These are phyloP conservation scores for Platysternon megacephalum DNA, from an alignment of 2,113 vertebrate genomes.

Conservation along the genomic window DNA sequence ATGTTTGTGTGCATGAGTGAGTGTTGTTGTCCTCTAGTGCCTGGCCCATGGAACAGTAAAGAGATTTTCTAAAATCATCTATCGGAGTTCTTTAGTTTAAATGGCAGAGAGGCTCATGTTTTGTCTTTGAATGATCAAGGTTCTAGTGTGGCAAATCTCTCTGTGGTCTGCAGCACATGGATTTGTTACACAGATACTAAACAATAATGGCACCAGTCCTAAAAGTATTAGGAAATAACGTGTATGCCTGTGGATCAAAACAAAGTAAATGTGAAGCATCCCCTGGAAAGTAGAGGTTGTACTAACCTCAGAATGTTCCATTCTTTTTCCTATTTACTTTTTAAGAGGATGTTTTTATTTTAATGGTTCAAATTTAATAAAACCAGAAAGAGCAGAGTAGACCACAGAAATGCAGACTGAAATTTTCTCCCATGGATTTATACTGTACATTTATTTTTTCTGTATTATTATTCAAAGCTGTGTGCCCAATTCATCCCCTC, in stretches of 20 bases:
- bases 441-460: not conserved
- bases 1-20: not conserved
- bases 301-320: conserved; percentile 8
- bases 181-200: not conserved
- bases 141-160: not conserved
- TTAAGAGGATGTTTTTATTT: conserved; percentile 53
- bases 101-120: not conserved
- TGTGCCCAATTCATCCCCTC: not conserved
- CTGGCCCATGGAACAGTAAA: not conserved
- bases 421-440: not conserved
- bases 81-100: not conserved
- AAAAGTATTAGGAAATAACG: not conserved
- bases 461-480: not conserved
- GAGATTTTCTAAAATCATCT: not conserved
- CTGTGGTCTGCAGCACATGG: not conserved
- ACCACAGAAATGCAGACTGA: conserved; percentile 1
- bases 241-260: not conserved
- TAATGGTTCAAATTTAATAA: conserved; percentile 53
- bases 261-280: conserved; percentile 23
- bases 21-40: not conserved
- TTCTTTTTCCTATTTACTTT: conserved; percentile 9
- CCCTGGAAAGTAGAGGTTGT: not conserved
- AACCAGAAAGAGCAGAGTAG: conserved; percentile 26
- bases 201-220: not conserved
- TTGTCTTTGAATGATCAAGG: not conserved